Evolutionary conservation across 2,888 invertebrate genomes (phyloP).

Genomic region (Leptinotarsa peninsularis): DNA sequence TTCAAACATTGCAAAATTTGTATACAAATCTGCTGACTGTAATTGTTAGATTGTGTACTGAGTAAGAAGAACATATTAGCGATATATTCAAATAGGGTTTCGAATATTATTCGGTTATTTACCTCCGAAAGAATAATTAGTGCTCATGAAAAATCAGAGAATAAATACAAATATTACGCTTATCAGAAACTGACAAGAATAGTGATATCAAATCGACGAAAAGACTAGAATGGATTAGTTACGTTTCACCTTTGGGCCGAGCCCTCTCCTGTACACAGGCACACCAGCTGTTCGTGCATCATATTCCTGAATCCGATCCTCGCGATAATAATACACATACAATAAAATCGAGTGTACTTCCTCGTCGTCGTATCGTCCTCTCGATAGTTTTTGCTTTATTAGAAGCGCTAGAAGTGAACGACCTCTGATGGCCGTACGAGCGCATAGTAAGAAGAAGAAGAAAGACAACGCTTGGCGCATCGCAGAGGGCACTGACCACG

Average conservation of each 20-base stretch:
- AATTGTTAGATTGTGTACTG: too few species aligned
- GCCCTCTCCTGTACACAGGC: background rate
- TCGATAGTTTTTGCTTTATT: background rate
- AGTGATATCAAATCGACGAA: too few species aligned
- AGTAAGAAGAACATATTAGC: too few species aligned
- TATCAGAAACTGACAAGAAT: too few species aligned
- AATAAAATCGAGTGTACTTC: conserved; percentile 18
- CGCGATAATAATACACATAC: conserved; percentile 22
- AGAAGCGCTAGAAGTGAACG: conserved; percentile 53
- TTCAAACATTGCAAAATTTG: too few species aligned
- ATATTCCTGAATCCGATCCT: conserved; percentile 1
- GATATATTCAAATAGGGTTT: too few species aligned
- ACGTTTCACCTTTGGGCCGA: background rate
- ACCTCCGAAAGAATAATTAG: too few species aligned
- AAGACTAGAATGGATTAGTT: too few species aligned
- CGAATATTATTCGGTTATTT: too few species aligned
- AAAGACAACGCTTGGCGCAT: conserved; percentile 28
- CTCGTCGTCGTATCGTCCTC: conserved; percentile 4
- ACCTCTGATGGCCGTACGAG: conserved; percentile 47
- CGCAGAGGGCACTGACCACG: conserved; percentile 42
- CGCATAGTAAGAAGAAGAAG: background rate
- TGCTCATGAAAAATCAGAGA: too few species aligned
- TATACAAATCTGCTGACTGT: too few species aligned
- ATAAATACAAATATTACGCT: too few species aligned
- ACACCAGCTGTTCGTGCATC: conserved; percentile 6